Percentiles rank a stretch among this genome's conserved stretches.
These are phyloP conservation scores for Drosophila ogumai DNA, from an alignment of 1,140 invertebrate species.

Conservation along the genomic window DNA sequence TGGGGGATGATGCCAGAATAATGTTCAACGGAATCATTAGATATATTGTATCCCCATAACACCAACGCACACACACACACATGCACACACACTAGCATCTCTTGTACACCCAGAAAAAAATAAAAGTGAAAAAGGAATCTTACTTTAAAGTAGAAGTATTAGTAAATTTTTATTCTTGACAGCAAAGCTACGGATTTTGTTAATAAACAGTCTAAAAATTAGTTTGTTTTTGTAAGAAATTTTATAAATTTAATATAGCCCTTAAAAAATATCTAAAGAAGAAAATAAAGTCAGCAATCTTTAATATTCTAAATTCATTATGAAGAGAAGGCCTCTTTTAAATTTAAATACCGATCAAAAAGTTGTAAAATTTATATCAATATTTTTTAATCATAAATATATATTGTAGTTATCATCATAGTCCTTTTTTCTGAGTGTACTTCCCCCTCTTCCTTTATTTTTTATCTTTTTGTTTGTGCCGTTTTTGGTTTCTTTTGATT, in stretches of 20 bases:
- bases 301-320: not conserved
- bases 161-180: not conserved
- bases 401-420: not conserved
- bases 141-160: not conserved
- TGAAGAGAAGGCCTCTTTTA: too few species aligned
- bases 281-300: not conserved
- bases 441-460: conserved; percentile 3
- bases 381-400: not conserved
- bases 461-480: conserved; percentile 8
- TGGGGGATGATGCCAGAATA: conserved; percentile 20
- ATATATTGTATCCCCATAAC: conserved; percentile 42
- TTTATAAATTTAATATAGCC: too few species aligned
- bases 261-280: not conserved
- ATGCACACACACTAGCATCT: conserved; percentile 12
- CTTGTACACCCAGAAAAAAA: conserved; percentile 4
- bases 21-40: conserved; percentile 31
- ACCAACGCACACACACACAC: conserved; percentile 29
- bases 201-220: not conserved
- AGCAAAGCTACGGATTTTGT: not conserved
- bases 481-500: conserved; percentile 36
- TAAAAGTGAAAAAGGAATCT: not conserved
- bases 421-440: not conserved
- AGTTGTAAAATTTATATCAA: too few species aligned
- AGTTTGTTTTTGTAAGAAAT: not conserved
- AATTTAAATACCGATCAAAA: too few species aligned